Evolutionary conservation across 1,140 invertebrate genomes (phyloP).

Genomic region (Drosophila persimilis): DNA sequence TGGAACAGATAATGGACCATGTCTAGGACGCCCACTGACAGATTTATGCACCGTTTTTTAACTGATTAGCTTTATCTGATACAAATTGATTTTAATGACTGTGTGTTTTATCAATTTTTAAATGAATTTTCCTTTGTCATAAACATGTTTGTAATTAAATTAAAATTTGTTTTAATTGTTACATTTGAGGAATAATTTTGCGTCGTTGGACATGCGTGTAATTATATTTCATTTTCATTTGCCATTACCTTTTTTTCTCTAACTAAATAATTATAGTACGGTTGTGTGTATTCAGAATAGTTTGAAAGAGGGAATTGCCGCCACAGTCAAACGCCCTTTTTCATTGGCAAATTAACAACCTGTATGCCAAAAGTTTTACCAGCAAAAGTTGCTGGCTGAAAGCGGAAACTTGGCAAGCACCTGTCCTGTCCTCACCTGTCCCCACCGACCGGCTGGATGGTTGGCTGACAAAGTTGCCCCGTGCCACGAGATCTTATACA

Average conservation of each 20-base stretch:
- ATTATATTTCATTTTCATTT: slow-evolving; percentile 14
- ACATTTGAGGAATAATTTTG: background rate
- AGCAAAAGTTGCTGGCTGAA: slow-evolving; percentile 50
- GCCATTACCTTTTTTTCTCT: slow-evolving; percentile 10
- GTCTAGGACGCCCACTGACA: slow-evolving; percentile 1
- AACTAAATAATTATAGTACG: slow-evolving; percentile 6
- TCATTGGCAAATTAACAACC: slow-evolving; percentile 79
- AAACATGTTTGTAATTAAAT: slow-evolving; percentile 27
- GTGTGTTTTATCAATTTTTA: slow-evolving; percentile 12
- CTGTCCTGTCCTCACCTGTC: slow-evolving; percentile 27
- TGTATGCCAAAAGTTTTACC: slow-evolving; percentile 71
- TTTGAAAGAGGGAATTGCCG: slow-evolving; percentile 35
- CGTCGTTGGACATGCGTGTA: slow-evolving; percentile 8
- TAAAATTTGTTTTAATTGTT: slow-evolving; percentile 8
- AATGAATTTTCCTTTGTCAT: slow-evolving; percentile 45
- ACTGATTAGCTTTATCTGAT: slow-evolving; percentile 17
- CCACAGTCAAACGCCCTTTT: slow-evolving; percentile 66
- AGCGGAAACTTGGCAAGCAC: slow-evolving; percentile 59
- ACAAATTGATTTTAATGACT: slow-evolving; percentile 13
- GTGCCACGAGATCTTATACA: background rate
- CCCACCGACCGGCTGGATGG: slow-evolving; percentile 19
- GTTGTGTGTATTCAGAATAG: slow-evolving; percentile 20
- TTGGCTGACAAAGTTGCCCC: slow-evolving; percentile 62
- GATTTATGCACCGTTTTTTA: background rate
- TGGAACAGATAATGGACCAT: slow-evolving; percentile 15